A percentile compares a stretch with the other conserved stretches of the same genome.
phyloP scores from a whole-genome alignment of 2,888 invertebrate genomes.

The Macrophya annulata region DNA sequence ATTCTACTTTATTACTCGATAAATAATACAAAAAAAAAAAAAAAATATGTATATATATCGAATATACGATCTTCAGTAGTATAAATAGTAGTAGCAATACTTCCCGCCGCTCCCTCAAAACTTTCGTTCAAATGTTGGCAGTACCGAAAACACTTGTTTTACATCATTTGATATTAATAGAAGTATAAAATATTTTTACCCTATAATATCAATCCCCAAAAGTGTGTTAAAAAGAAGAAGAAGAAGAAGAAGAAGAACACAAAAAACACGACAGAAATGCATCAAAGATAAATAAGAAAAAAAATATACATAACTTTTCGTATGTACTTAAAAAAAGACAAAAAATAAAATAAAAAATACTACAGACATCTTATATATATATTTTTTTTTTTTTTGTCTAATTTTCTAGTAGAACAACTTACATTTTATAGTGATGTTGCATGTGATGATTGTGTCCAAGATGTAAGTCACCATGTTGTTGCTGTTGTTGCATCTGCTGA shows the following conservation, averaged over 20 bases:
- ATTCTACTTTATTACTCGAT: neutral
- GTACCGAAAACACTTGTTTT: neutral
- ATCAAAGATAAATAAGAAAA: neutral
- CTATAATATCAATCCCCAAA: neutral
- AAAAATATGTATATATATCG: no score
- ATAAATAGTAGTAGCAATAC: neutral
- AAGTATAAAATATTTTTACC: neutral
- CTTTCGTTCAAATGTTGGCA: neutral
- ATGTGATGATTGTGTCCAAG: conserved; percentile 73
- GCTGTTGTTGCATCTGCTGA: conserved; percentile 69
- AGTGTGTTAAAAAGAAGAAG: neutral
- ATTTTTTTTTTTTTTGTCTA: neutral
- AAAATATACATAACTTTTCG: neutral
- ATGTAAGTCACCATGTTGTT: conserved; percentile 75
- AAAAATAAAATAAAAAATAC: neutral
- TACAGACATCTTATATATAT: neutral
- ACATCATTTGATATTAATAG: neutral
- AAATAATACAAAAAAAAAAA: neutral
- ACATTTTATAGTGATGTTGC: conserved; percentile 79
- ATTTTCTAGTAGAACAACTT: conserved; percentile 64
- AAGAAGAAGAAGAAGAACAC: neutral
- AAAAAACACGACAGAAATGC: neutral
- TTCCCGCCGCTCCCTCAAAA: conserved; percentile 10
- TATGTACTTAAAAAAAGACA: neutral
- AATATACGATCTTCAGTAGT: neutral